Evolutionary conservation across 2,797 vertebrate species (phyloP), one percentile per base, ranked within the genome.

Genomic region (Myotis vivesi): DNA sequence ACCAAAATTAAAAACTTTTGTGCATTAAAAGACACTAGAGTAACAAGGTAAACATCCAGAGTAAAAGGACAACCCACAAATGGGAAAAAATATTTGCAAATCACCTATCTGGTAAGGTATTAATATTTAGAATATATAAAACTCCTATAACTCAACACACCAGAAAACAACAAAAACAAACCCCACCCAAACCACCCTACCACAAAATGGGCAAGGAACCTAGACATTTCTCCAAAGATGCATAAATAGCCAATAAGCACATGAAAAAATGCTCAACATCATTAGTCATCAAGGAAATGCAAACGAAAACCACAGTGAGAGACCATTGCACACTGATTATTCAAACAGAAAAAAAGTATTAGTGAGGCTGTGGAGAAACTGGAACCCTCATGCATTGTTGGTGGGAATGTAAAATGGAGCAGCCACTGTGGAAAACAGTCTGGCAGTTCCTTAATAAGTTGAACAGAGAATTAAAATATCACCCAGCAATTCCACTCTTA

Each of bases 61-160:
- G 8, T 73, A 64, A 57, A 71, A 72, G 33, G 46, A 55, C 38
- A 73, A 73, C 36, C 19, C 44, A 75, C 4, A 75, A 66, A 71
- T 86, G 59, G 69, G 38, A 77, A 59, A 71, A 84, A 77, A 79
- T 79, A 87, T 66, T 75, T 81, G 51, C 51, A 93, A 38, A 64
- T 88, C 17, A 69, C 19, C 15, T 84, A 36, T 77, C 11, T 71
- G 17, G 51, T 59, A 96, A 94, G 33, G 44, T 33, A 51, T 84
- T 84, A 88, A 76, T 87, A 83, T 73, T 77, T 49, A 93, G 41
- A 94, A 93, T 77, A 51, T 25, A 76, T 66, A n/a, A 90, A 87
- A 83, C 16, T 49, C 49, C 20, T 87, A 69, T 30, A 79, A 76
- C 10, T 55, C 71, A 76, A 73, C 7, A 77, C 12, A 77, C 12